These are phyloP conservation scores for Struthidea cinerea DNA, from an alignment of 2,113 vertebrate species.

Conservation along the genomic window DNA sequence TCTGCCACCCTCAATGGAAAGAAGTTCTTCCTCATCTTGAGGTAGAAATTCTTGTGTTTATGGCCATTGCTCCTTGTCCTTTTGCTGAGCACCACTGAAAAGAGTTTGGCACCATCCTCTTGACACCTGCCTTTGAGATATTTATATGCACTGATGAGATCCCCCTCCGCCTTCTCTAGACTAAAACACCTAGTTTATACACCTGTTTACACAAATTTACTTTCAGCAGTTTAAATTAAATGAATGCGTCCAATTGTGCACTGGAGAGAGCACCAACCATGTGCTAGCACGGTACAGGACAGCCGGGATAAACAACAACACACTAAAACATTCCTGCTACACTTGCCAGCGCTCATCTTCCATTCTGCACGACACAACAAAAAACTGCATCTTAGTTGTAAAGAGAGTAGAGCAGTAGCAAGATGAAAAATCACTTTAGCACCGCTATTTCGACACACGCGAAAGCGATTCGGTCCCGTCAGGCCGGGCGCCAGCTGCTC, in stretches of 20 bases:
- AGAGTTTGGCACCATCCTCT: background rate
- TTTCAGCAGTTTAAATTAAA: background rate
- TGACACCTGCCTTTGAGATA: background rate
- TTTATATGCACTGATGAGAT: background rate
- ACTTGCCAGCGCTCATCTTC: background rate
- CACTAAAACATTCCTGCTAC: background rate
- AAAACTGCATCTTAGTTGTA: rapidly evolving
- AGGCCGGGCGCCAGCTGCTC: background rate
- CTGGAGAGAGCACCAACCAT: background rate
- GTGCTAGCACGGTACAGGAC: background rate
- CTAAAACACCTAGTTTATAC: background rate
- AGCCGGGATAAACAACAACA: background rate
- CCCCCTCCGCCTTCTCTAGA: background rate
- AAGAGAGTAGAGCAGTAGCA: rapidly evolving
- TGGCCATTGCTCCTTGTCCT: background rate
- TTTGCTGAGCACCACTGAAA: background rate
- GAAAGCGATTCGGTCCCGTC: rapidly evolving
- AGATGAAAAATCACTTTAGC: rapidly evolving
- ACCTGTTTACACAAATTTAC: background rate
- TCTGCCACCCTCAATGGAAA: background rate
- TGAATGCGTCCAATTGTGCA: rapidly evolving
- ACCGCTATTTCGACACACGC: rapidly evolving
- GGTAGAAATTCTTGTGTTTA: background rate
- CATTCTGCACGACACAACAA: background rate
- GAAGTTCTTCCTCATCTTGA: background rate